A percentile compares a stretch with the other conserved stretches of the same genome.
Evolutionary conservation across 1,140 invertebrate species (phyloP).

Genomic region (Venturia canescens): DNA sequence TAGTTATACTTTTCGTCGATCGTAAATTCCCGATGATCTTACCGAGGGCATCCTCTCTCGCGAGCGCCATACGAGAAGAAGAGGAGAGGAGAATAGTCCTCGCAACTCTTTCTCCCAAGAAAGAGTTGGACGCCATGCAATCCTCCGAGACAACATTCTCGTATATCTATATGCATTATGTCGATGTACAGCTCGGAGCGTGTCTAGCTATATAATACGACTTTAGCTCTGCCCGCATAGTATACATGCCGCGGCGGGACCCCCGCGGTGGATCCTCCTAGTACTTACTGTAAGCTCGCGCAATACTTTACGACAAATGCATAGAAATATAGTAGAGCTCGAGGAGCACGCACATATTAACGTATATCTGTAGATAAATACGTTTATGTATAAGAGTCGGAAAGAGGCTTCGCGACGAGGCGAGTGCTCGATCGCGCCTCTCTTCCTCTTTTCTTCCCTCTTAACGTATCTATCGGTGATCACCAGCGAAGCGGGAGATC

Average conservation of each 20-base stretch:
- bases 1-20: conserved; percentile 51
- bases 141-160: conserved; percentile 16
- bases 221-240: conserved; percentile 38
- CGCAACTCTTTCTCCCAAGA: conserved; percentile 42
- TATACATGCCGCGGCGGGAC: conserved; percentile 28
- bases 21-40: conserved; percentile 49
- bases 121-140: conserved; percentile 16
- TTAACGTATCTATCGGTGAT: conserved; percentile 47
- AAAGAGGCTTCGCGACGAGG: conserved; percentile 28
- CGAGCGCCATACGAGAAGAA: not conserved
- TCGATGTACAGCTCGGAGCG: not conserved
- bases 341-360: not conserved
- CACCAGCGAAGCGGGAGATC: conserved; percentile 33
- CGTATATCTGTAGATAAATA: not conserved
- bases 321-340: not conserved
- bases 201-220: conserved; percentile 43
- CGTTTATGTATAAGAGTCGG: conserved; percentile 8
- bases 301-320: conserved; percentile 48
- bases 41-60: conserved; percentile 41
- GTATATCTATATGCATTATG: not conserved
- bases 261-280: conserved; percentile 37
- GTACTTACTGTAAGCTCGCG: conserved; percentile 1
- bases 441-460: conserved; percentile 35
- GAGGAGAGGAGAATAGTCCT: not conserved
- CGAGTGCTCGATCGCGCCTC: conserved; percentile 4